Percentiles rank a stretch among this genome's conserved stretches.
Evolutionary conservation across 2,113 vertebrate species (phyloP).

Genomic region (Macrotus californicus): DNA sequence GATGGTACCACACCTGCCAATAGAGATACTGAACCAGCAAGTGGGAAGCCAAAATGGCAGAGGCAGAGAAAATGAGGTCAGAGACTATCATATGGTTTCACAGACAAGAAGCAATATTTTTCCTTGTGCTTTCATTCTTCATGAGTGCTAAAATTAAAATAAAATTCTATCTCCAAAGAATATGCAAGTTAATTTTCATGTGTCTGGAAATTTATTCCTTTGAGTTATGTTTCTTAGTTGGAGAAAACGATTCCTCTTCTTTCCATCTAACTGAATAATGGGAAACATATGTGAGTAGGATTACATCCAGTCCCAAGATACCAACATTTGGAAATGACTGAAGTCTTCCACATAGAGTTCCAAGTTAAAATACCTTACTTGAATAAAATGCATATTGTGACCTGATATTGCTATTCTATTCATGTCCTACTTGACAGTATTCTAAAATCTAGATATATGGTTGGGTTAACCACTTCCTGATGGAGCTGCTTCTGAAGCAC

Average conservation of each 20-base stretch:
- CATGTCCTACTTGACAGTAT: slow-evolving; percentile 10
- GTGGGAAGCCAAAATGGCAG: neutral
- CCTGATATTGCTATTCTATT: slow-evolving; percentile 1
- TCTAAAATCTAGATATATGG: neutral
- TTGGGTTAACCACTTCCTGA: neutral
- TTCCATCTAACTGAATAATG: slow-evolving; percentile 39
- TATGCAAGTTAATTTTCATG: slow-evolving; percentile 35
- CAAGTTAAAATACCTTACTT: slow-evolving; percentile 41
- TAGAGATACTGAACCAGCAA: neutral
- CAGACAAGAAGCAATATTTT: slow-evolving; percentile 29
- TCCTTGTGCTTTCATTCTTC: neutral
- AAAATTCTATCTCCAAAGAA: slow-evolving; percentile 9
- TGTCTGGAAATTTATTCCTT: slow-evolving; percentile 34
- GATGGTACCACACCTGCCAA: neutral
- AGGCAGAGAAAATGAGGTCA: slow-evolving; percentile 1
- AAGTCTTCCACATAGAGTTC: slow-evolving; percentile 19
- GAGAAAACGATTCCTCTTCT: slow-evolving; percentile 32
- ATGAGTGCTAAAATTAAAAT: slow-evolving; percentile 1
- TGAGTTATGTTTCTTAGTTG: slow-evolving; percentile 42
- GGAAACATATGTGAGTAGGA: slow-evolving; percentile 52
- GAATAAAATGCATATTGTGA: slow-evolving; percentile 22
- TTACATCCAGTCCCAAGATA: slow-evolving; percentile 40
- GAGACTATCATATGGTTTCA: neutral
- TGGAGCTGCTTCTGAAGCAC: neutral
- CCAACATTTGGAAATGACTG: slow-evolving; percentile 24